Base-by-base conservation (phyloP, 2,797 vertebrate species). In the Rhinoraja longicauda region DNA sequence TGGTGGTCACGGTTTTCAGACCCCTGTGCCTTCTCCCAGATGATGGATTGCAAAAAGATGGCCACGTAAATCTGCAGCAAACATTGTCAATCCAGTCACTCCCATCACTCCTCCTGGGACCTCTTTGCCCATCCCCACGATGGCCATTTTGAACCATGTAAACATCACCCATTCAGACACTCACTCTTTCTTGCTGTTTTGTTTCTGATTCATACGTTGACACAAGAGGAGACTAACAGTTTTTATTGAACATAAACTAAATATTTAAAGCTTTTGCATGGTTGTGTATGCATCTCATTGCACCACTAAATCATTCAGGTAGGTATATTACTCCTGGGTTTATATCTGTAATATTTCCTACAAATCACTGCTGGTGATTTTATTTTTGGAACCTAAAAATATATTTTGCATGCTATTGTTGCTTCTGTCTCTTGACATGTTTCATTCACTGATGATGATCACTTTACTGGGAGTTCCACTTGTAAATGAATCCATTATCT, bases 231-330 rank as follows among this genome's bases (percentile, higher is more conserved):
- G 72, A 29, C 90, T 92, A 88, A 88, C 29, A 29, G 29, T 32
- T 73, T 73, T 73, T 36, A 29, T 13, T 92, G 90, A 75, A 53
- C 73, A 67, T 70, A 57, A 45, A 15, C 32, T 53, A 26, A 72
- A 73, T 91, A 72, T 75, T 70, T 29, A 73, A 70, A 92, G 90
- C 13, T 39, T 72, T 29, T 92, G 90, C 90, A 92, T 92, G 90
- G 73, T 92, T 45, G 24, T 75, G 70, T 92, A 13, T 73, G 70
- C 15, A 75, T 92, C 90, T 39, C 90, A 92, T 45, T 91, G 64
- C 36, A 53, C 24, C 67, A 91, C 21, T 73, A 53, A 91, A 29
- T 1, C 64, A 36, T 15, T 36, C 90, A 91, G 90, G 90, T 92
- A 92, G 72, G 70, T 92, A 53, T 53, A 45, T 57, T 45, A 45